A percentile compares a stretch with the other conserved stretches of the same genome.
phyloP scores from a whole-genome alignment of 2,888 invertebrate genomes.

The Protodeltote pygarga region DNA sequence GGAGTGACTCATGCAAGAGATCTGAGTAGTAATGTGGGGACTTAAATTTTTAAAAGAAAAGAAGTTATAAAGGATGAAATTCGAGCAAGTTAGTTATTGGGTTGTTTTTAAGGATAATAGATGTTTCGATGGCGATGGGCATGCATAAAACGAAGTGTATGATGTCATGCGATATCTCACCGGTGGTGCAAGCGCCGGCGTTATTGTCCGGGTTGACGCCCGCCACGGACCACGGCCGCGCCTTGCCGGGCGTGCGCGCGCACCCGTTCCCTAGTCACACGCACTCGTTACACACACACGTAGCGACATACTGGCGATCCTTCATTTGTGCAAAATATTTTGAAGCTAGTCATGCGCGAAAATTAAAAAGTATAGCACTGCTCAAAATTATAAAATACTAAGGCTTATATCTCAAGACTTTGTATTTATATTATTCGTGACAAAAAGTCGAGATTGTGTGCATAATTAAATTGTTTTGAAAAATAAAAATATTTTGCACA shows the following conservation, averaged over 20 bases:
- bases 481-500: conserved; percentile 43
- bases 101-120: too few species aligned
- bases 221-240: conserved; percentile 85
- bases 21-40: too few species aligned
- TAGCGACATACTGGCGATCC: conserved; percentile 14
- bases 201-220: conserved; percentile 78
- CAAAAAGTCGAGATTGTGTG: too few species aligned
- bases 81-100: too few species aligned
- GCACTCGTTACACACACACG: conserved; percentile 41
- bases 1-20: too few species aligned
- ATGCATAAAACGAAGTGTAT: conserved; percentile 13
- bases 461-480: background rate
- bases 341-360: background rate
- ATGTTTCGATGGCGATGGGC: too few species aligned
- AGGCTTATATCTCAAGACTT: too few species aligned
- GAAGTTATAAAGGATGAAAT: too few species aligned
- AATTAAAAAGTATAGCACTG: too few species aligned
- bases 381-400: too few species aligned
- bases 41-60: too few species aligned
- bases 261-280: conserved; percentile 75
- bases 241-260: conserved; percentile 79
- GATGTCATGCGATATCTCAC: conserved; percentile 59
- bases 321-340: conserved; percentile 28
- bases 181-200: conserved; percentile 80
- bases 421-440: too few species aligned